Conservation (phyloP, 2,888 invertebrate species). For the Parelbella ahira region DNA sequence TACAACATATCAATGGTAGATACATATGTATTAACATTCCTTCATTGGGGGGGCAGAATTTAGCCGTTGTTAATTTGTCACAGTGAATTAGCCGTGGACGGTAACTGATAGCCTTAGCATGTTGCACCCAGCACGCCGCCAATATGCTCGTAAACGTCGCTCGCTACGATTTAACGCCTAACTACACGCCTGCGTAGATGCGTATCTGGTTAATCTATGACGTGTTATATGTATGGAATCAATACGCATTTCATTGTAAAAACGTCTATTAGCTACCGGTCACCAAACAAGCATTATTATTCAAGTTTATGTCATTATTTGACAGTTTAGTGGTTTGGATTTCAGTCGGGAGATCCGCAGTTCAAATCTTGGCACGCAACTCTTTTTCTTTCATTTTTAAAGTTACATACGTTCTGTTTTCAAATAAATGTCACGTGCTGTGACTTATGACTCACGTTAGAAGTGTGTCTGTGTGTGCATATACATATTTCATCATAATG, state of each 20-base stretch:
- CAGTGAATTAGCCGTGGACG: slow-evolving; percentile 76
- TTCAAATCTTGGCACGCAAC: too few relatives aligned
- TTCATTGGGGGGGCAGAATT: slow-evolving; percentile 57
- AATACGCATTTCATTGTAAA: slow-evolving; percentile 6
- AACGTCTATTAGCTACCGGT: too few relatives aligned
- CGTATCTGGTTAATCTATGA: slow-evolving; percentile 48
- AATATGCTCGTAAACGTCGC: slow-evolving; percentile 75
- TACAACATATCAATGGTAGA: slow-evolving; percentile 15
- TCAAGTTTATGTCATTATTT: too few relatives aligned
- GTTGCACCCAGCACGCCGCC: slow-evolving; percentile 74
- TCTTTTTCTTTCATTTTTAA: too few relatives aligned
- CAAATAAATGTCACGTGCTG: too few relatives aligned
- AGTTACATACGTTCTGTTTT: too few relatives aligned
- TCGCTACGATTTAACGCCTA: slow-evolving; percentile 69
- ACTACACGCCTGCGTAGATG: slow-evolving; percentile 57
- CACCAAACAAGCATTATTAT: too few relatives aligned
- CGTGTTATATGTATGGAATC: slow-evolving; percentile 16
- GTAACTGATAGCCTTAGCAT: slow-evolving; percentile 76
- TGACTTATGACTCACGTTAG: too few relatives aligned
- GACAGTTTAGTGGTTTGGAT: too few relatives aligned
- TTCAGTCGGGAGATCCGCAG: too few relatives aligned
- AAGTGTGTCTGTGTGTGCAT: too few relatives aligned
- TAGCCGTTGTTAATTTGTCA: slow-evolving; percentile 78
- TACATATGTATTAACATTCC: slow-evolving; percentile 20
- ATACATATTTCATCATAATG: too few relatives aligned